These are phyloP conservation scores for Meloe dianella DNA, from an alignment of 2,888 invertebrate genomes.

Conservation along the genomic window DNA sequence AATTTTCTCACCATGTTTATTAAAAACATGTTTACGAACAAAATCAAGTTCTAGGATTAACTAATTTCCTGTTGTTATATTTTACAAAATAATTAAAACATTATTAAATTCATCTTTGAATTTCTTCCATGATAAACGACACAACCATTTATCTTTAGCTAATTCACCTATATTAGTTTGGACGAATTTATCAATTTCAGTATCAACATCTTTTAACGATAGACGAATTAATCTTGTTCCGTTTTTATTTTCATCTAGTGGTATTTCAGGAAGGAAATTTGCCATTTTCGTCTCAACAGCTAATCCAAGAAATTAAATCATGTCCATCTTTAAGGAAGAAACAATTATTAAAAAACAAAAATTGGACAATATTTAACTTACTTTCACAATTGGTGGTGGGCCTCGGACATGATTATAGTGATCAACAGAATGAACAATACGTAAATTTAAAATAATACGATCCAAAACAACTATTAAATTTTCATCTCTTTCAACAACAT, in stretches of 20 bases:
- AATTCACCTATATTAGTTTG: conserved; percentile 95
- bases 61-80: not conserved
- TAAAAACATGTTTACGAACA: conserved; percentile 97
- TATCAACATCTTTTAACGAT: conserved; percentile 63
- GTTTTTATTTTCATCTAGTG: conserved; percentile 72
- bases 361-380: conserved; percentile 47
- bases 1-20: conserved; percentile 96
- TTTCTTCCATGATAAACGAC: conserved; percentile 97
- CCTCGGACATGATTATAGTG: conserved; percentile 98
- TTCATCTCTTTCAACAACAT: conserved; percentile 73
- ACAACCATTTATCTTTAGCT: conserved; percentile 98
- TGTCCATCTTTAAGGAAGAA: conserved; percentile 64
- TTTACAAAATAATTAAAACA: not conserved
- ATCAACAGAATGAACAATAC: conserved; percentile 97
- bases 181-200: conserved; percentile 92
- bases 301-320: conserved; percentile 76
- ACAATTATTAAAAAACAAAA: not conserved
- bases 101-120: conserved; percentile 72
- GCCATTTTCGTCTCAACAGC: conserved; percentile 91
- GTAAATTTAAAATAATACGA: conserved; percentile 87
- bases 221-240: conserved; percentile 54
- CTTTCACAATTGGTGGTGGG: conserved; percentile 82
- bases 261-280: conserved; percentile 82
- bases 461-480: conserved; percentile 74
- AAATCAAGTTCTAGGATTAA: conserved; percentile 82